phyloP scores from a whole-genome alignment of 2,113 vertebrate genomes.

The Hemicordylus capensis region DNA sequence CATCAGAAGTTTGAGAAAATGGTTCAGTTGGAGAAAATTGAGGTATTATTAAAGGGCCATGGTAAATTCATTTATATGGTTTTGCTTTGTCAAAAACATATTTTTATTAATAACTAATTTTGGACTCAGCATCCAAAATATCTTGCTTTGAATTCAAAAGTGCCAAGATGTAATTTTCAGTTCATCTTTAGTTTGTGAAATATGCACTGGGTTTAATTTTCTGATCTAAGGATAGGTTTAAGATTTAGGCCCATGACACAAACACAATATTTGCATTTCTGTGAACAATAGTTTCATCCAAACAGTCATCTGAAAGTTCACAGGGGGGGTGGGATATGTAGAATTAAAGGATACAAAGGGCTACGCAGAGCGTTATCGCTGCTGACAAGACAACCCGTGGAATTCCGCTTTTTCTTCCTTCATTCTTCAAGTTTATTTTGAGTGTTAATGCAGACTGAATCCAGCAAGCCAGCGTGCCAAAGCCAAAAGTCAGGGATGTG shows the following conservation, averaged over 20 bases:
- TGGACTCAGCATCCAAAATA: not conserved
- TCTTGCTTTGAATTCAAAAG: not conserved
- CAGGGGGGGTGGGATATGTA: fast-evolving
- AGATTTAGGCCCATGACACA: not conserved
- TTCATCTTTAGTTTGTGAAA: not conserved
- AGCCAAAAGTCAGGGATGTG: constrained; percentile 83
- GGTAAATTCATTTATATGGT: too few relatives aligned
- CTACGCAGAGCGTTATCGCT: constrained; percentile 82
- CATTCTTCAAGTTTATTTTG: constrained; percentile 85
- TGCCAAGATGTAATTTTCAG: not conserved
- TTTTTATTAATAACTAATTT: not conserved
- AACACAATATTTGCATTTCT: too few relatives aligned
- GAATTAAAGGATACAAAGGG: constrained; percentile 89
- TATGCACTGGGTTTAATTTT: not conserved
- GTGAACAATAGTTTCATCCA: not conserved
- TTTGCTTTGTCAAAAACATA: not conserved
- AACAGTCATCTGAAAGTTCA: not conserved
- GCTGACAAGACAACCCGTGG: constrained; percentile 84
- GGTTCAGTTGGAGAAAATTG: not conserved
- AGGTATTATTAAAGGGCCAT: not conserved
- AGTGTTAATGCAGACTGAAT: constrained; percentile 88
- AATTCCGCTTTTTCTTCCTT: constrained; percentile 81
- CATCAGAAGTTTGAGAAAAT: too few relatives aligned
- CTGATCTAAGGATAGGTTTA: not conserved
- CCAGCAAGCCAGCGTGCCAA: constrained; percentile 91